Conservation (phyloP, 1,140 invertebrate species). For the Holotrichia oblita region DNA sequence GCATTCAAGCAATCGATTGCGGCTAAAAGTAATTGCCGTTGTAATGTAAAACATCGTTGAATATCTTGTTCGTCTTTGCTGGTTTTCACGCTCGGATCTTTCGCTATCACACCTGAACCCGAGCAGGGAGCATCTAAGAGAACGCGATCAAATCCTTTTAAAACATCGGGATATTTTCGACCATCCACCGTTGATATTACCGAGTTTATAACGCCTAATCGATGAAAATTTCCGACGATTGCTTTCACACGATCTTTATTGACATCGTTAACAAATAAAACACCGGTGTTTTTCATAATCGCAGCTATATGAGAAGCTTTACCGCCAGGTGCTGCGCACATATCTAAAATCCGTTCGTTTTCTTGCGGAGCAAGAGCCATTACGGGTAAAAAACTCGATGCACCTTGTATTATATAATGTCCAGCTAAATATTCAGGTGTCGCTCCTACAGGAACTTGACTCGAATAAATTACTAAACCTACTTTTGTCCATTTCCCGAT, state of each 20-base stretch:
- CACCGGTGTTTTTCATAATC: slow-evolving; percentile 98
- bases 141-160: slow-evolving; percentile 96
- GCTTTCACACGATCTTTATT: slow-evolving; percentile 93
- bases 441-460: slow-evolving; percentile 96
- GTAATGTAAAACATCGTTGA: slow-evolving; percentile 90
- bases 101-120: slow-evolving; percentile 98
- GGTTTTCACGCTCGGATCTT: slow-evolving; percentile 96
- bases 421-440: slow-evolving; percentile 99
- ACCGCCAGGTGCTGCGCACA: slow-evolving; percentile 98
- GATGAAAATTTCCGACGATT: slow-evolving; percentile 95
- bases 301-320: slow-evolving; percentile 98
- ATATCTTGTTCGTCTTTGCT: slow-evolving; percentile 92
- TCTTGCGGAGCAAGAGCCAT: slow-evolving; percentile 98
- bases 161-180: slow-evolving; percentile 82
- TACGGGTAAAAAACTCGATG: slow-evolving; percentile 94
- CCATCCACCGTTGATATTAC: slow-evolving; percentile 93
- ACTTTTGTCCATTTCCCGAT: slow-evolving; percentile 99
- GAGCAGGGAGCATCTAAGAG: slow-evolving; percentile 98
- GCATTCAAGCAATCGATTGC: slow-evolving; percentile 97
- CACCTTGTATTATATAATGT: slow-evolving; percentile 98
- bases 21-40: slow-evolving; percentile 91
- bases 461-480: slow-evolving; percentile 95
- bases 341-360: slow-evolving; percentile 94
- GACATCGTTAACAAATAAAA: slow-evolving; percentile 96
- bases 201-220: slow-evolving; percentile 94